Evolutionary conservation across 2,888 invertebrate genomes (phyloP), one percentile per base, ranked within the genome.

Genomic region (Drosophila anomelani): DNA sequence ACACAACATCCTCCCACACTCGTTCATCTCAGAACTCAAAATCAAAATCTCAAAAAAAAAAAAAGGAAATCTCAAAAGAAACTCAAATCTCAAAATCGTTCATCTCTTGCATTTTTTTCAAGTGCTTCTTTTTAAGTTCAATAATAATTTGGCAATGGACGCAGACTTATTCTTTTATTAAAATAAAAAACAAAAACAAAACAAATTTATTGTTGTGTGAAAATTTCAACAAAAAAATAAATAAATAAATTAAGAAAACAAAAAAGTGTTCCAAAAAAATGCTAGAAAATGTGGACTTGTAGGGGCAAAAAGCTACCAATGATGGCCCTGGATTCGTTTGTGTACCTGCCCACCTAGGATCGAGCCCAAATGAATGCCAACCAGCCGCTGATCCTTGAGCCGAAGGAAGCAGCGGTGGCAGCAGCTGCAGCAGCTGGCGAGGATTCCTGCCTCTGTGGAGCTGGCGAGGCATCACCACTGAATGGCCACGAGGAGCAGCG

Each of bases 371-470:
- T 68, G 68, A 68, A 68, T 68, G 68, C 68, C 56, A 56, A 68
- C 41, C 81, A 81, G 72, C 61, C 81, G 62, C 67, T 81, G 71
- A 79, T 80, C 82, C 64, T 81, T 51, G 85, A 81, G 82, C 77
- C 81, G 36, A 75, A 81, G 71, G 81, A 70, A 55, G 70, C 79
- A 55, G 70, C 79, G 54, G 75, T 26, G 26, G 36, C 80, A 47
- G 73, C 73, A 20, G 66, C 79, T 26, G 43, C 78, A 39, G 72
- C 72, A 23, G 74, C 51, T 34, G 34, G 51, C 34, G 51, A 53
- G 36, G 51, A 53, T 10, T 23, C 51, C 34, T 63, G 60, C 46
- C 58, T 59, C 1, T 58, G 58, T 5, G 23, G 51, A 5, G 29
- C 29, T 3, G 20, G 20, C 23, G 54, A 74, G 64, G 12, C 17